phyloP scores from a whole-genome alignment of 1,140 invertebrate species.

The Drusus annulatus region DNA sequence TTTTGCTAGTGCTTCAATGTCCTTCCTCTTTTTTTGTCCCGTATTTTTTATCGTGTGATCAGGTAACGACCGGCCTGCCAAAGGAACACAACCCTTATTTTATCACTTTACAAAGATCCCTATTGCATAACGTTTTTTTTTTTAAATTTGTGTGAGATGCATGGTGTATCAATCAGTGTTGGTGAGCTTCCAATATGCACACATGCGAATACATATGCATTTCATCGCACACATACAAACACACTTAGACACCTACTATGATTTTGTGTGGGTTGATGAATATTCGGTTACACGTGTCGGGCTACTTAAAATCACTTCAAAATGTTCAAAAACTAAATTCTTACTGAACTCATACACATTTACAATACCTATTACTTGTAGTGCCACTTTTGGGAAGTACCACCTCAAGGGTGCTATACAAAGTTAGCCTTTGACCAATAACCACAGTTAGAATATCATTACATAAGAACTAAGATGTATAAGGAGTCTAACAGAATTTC shows the following conservation, averaged over 20 bases:
- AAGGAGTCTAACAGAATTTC: too few relatives aligned
- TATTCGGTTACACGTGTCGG: neutral
- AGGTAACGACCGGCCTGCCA: neutral
- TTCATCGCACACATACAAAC: neutral
- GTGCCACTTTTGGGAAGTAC: too few relatives aligned
- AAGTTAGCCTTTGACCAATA: too few relatives aligned
- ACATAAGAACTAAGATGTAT: too few relatives aligned
- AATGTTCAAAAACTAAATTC: too few relatives aligned
- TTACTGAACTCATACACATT: too few relatives aligned
- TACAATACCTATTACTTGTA: too few relatives aligned
- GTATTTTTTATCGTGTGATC: constrained; percentile 28
- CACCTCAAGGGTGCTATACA: too few relatives aligned
- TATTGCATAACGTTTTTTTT: neutral
- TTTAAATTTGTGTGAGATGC: neutral
- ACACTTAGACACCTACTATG: neutral
- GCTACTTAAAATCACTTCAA: too few relatives aligned
- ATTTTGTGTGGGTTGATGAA: neutral
- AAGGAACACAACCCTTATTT: neutral
- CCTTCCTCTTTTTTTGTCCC: constrained; percentile 33
- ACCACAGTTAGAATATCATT: too few relatives aligned
- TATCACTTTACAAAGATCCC: neutral
- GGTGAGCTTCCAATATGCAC: constrained; percentile 4
- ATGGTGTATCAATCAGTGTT: constrained; percentile 9
- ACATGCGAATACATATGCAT: neutral
- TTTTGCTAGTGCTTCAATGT: constrained; percentile 32